Conservation (phyloP, 2,888 invertebrate species). For the Drosophila monieri region DNA sequence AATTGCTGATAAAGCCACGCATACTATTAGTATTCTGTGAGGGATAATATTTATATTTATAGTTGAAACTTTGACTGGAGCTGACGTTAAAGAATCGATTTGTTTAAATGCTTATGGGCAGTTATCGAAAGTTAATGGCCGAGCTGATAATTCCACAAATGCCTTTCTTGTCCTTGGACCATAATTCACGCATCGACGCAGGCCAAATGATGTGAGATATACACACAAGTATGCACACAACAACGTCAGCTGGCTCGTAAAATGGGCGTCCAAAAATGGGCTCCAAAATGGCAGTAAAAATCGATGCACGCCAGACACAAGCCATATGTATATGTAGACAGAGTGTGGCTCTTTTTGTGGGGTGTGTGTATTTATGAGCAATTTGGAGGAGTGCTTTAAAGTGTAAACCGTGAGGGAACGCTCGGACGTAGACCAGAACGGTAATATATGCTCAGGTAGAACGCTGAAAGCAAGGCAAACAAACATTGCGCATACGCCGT, state of each 20-base stretch:
- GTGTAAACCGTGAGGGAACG: slow-evolving; percentile 54
- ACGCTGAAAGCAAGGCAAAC: slow-evolving; percentile 47
- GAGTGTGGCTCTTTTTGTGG: neutral
- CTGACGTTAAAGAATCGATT: slow-evolving; percentile 28
- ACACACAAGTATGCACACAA: slow-evolving; percentile 16
- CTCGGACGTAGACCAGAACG: slow-evolving; percentile 34
- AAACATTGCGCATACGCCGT: slow-evolving; percentile 65
- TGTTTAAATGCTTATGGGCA: slow-evolving; percentile 19
- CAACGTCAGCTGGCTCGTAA: slow-evolving; percentile 62
- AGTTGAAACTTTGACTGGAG: slow-evolving; percentile 14
- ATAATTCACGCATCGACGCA: slow-evolving; percentile 55
- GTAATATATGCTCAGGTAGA: slow-evolving; percentile 68
- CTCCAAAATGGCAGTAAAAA: slow-evolving; percentile 61
- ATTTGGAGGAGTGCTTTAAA: slow-evolving; percentile 75
- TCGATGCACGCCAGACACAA: slow-evolving; percentile 60
- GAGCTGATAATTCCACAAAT: slow-evolving; percentile 59
- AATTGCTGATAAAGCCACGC: neutral
- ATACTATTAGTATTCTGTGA: neutral
- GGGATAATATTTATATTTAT: neutral
- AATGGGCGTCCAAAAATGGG: slow-evolving; percentile 63
- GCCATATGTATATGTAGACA: slow-evolving; percentile 17
- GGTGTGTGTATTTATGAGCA: slow-evolving; percentile 66
- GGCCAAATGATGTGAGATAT: slow-evolving; percentile 66
- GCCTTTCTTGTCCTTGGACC: slow-evolving; percentile 26
- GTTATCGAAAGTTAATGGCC: slow-evolving; percentile 65